Conservation (phyloP, 2,797 vertebrate species). For the Salarias fasciatus region DNA sequence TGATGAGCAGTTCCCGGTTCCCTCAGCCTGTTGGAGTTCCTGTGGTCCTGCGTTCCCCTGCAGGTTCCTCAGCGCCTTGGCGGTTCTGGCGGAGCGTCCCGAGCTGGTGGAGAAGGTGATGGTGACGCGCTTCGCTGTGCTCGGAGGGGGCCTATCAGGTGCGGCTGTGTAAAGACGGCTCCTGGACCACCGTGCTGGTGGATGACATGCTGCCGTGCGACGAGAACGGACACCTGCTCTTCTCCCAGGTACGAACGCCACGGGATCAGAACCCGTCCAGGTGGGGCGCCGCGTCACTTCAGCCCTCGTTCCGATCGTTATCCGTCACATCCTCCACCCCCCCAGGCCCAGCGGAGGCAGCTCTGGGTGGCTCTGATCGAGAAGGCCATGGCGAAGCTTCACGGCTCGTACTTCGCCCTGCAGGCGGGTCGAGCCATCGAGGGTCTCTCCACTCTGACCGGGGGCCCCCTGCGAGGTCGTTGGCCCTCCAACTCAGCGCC, state of each 20-base stretch:
- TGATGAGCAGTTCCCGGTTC: too few relatives aligned
- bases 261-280: too few relatives aligned
- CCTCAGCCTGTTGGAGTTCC: too few relatives aligned
- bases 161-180: constrained; percentile 93
- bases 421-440: constrained; percentile 95
- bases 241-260: constrained; percentile 87
- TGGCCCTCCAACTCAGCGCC: constrained; percentile 95
- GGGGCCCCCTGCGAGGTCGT: constrained; percentile 94
- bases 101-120: constrained; percentile 94
- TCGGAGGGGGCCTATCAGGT: constrained; percentile 94
- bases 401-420: constrained; percentile 94
- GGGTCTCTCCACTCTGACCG: constrained; percentile 93
- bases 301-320: too few relatives aligned
- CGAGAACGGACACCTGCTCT: constrained; percentile 92
- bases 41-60: not conserved
- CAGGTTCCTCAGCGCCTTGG: constrained; percentile 94
- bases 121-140: constrained; percentile 91
- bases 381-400: constrained; percentile 94
- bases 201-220: constrained; percentile 97
- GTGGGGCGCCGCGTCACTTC: too few relatives aligned
- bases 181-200: constrained; percentile 93
- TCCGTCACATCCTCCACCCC: too few relatives aligned
- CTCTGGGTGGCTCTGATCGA: constrained; percentile 96
- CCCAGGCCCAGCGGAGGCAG: constrained; percentile 93
- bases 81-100: constrained; percentile 91